These are phyloP conservation scores for Platycercus adscitus DNA, from an alignment of 2,113 vertebrate genomes.

Conservation along the genomic window DNA sequence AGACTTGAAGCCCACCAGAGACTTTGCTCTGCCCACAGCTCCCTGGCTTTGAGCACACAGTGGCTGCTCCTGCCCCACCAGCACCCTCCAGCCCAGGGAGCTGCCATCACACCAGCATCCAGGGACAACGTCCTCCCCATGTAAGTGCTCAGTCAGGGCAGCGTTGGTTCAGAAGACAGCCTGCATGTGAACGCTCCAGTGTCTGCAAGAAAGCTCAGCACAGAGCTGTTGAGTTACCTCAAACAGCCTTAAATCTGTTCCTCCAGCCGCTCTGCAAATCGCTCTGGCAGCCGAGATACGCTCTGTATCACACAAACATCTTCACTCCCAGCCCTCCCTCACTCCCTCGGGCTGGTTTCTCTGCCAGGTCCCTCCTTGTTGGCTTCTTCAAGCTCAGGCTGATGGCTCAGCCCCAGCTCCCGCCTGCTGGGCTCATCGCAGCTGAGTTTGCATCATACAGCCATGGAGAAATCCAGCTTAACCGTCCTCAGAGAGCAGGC, in stretches of 20 bases:
- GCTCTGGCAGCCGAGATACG: not conserved
- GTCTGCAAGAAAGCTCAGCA: not conserved
- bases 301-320: not conserved
- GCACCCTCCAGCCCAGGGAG: not conserved
- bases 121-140: not conserved
- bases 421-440: not conserved
- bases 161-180: not conserved
- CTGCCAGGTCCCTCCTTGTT: not conserved
- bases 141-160: not conserved
- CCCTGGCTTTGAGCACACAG: not conserved
- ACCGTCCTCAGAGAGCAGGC: not conserved
- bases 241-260: not conserved
- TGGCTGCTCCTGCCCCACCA: not conserved
- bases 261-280: not conserved
- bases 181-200: too few species aligned
- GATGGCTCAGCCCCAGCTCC: not conserved
- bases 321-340: not conserved
- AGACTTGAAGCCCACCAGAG: not conserved
- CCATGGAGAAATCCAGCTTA: not conserved
- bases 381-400: not conserved
- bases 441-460: rapidly evolving
- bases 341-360: not conserved
- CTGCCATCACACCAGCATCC: not conserved
- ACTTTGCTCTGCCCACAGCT: not conserved
- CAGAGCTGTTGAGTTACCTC: not conserved